Evolutionary conservation across 2,797 vertebrate genomes (phyloP).

Genomic region (Alfaro cultratus): DNA sequence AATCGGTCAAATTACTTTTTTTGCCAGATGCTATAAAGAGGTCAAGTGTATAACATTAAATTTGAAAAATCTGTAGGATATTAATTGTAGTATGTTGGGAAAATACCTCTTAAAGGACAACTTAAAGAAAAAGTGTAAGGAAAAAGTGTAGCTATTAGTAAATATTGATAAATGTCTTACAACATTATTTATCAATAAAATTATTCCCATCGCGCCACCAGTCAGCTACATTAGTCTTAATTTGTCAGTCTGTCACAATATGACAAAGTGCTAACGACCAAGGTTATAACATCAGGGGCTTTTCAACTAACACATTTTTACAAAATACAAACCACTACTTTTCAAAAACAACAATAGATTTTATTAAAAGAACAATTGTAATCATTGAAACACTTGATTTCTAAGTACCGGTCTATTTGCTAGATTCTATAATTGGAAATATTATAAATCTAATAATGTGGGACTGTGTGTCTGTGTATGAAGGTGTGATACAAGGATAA

Average conservation of each 20-base stretch:
- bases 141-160: background rate
- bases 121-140: background rate
- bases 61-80: background rate
- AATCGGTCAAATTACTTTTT: slow-evolving; percentile 17
- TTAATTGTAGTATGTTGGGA: background rate
- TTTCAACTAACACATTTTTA: background rate
- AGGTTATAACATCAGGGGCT: background rate
- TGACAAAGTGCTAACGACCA: background rate
- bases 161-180: background rate
- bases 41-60: background rate
- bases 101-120: background rate
- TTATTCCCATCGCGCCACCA: background rate
- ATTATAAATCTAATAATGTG: background rate
- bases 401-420: background rate
- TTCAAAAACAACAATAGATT: background rate
- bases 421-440: background rate
- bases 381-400: background rate
- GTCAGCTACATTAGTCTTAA: background rate
- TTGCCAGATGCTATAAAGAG: background rate
- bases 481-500: background rate
- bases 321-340: background rate
- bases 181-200: background rate
- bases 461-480: background rate
- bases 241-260: background rate
- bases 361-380: background rate